Evolutionary conservation across 1,140 invertebrate genomes (phyloP), one percentile per base, ranked within the genome.

Genomic region (Zaprionus africanus): DNA sequence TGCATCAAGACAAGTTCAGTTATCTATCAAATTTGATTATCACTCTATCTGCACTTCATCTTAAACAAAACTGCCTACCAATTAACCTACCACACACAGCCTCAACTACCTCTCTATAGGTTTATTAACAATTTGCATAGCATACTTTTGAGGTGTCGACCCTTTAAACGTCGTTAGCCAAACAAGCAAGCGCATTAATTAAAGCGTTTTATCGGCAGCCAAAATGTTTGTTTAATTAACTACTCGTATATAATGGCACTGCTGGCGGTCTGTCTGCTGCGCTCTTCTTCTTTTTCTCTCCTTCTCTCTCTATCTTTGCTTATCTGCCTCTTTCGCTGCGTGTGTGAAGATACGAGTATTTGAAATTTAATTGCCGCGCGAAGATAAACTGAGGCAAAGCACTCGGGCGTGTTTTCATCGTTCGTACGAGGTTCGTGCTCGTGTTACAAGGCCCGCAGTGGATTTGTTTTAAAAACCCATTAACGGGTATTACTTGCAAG

Each of bases 221-320:
- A 70, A 87, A 87, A 88, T 90, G 85, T 90, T 84, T 88, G 85
- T 90, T 88, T 88, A 88, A 88, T 88, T 90, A 88, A 84, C 81
- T 88, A n/a, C n/a, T n/a, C n/a, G n/a, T n/a, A 87, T 77, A 73
- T 70, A 82, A 88, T 78, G 84, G 62, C 81, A 76, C 78, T 70
- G 66, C n/a, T 46, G n/a, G n/a, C 41, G 41, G 15, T 7, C 41
- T 9, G 0, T 17, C 41, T 46, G n/a, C 58, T 54, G n/a, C n/a
- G n/a, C n/a, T n/a, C n/a, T n/a, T n/a, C n/a, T 56, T 41, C 13
- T 36, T 57, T 31, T 24, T 58, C 24, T 19, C 5, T 28, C 12
- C 49, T 15, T 58, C 41, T 36, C 51, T 56, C 5, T 65, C 46
- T n/a, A 28, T 41, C 46, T 19, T 22, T 38, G 28, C 19, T 34